A percentile compares a stretch with the other conserved stretches of the same genome.
These are phyloP conservation scores for silkworm (Bombyx mori) DNA, from an alignment of 1,140 invertebrate species.

Conservation along the genomic window ASM3026992v2 NC_085116.1:1003501-1004000, in stretches of 20 bases:
- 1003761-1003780: conserved; percentile 44
- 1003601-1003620: background rate
- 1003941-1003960: too few species aligned
- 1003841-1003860: too few species aligned
- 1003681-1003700: conserved; percentile 16
- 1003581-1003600: background rate
- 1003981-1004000: too few species aligned
- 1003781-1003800: conserved; percentile 8
- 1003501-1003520: background rate
- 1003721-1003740: conserved; percentile 42
- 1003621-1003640: background rate
- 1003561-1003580: background rate
- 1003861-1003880: too few species aligned
- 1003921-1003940: too few species aligned
- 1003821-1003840: too few species aligned
- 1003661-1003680: background rate
- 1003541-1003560: background rate
- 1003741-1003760: conserved; percentile 42
- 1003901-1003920: too few species aligned
- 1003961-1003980: too few species aligned
- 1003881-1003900: too few species aligned
- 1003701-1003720: conserved; percentile 32
- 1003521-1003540: background rate
- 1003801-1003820: too few species aligned
- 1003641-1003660: background rate